These are phyloP conservation scores for Lepidotrigona ventralis DNA, from an alignment of 1,140 invertebrate species.

Conservation along the genomic window DNA sequence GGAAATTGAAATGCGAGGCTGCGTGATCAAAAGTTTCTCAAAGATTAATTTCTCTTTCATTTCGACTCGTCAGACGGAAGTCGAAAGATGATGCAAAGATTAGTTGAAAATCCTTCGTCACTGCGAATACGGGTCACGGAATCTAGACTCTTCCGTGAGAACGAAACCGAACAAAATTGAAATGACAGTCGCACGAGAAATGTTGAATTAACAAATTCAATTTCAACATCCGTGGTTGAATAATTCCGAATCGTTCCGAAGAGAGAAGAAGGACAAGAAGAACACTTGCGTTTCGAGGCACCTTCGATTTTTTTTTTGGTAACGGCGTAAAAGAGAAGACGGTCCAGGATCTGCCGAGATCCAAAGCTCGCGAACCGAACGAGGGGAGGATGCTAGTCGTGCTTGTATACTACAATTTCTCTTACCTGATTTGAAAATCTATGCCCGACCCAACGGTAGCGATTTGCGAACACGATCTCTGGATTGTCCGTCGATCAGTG, in stretches of 20 bases:
- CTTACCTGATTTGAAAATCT: slow-evolving; percentile 45
- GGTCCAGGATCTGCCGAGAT: not conserved
- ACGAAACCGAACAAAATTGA: not conserved
- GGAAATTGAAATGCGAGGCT: not conserved
- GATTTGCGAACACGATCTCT: not conserved
- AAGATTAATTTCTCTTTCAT: not conserved
- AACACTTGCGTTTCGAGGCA: too few relatives aligned
- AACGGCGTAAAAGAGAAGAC: not conserved
- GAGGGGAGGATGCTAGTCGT: slow-evolving; percentile 11
- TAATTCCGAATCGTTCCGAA: not conserved
- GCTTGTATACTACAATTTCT: not conserved
- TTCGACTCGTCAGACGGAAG: not conserved
- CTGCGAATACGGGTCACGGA: slow-evolving; percentile 9
- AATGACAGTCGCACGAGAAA: not conserved
- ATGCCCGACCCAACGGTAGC: too few relatives aligned
- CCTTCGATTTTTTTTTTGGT: not conserved
- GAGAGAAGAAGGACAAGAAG: not conserved
- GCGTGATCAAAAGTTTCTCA: slow-evolving; percentile 1
- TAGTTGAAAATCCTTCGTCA: not conserved
- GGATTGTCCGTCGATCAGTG: slow-evolving; percentile 39
- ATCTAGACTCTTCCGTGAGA: not conserved
- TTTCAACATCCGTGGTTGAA: not conserved
- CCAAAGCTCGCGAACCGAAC: too few relatives aligned
- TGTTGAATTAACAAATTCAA: not conserved
- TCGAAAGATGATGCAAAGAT: not conserved